phyloP scores from a whole-genome alignment of 2,113 vertebrate genomes.

The Seriola quinqueradiata region DNA sequence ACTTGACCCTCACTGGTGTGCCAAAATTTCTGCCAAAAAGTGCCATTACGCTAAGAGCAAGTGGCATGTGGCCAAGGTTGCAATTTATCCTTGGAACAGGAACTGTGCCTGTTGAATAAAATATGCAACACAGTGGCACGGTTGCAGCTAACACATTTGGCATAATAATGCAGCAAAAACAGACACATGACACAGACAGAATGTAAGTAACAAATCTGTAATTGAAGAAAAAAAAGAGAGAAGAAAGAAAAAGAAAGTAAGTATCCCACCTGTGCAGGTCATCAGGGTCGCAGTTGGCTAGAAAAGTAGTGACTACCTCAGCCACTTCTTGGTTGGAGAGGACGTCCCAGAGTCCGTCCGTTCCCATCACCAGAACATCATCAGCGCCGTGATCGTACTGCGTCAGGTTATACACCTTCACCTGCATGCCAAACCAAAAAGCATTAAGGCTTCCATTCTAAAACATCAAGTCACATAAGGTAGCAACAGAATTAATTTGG shows the following conservation, averaged over 20 bases:
- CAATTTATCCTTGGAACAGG: not conserved
- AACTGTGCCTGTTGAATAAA: not conserved
- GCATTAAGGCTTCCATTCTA: not conserved
- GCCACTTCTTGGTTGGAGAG: constrained; percentile 97
- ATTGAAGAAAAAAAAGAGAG: not conserved
- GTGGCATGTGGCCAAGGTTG: not conserved
- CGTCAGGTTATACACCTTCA: constrained; percentile 92
- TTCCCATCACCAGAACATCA: constrained; percentile 95
- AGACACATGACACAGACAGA: not conserved
- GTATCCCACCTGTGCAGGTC: constrained; percentile 90
- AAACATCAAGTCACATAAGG: not conserved
- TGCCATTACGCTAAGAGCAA: not conserved
- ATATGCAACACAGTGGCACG: not conserved
- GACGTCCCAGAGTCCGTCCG: constrained; percentile 98
- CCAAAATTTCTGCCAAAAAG: not conserved
- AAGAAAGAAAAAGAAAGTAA: not conserved
- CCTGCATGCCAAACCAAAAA: constrained; percentile 78
- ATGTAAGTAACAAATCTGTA: not conserved
- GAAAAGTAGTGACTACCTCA: constrained; percentile 92
- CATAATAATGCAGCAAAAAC: not conserved
- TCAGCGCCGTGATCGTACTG: constrained; percentile 92
- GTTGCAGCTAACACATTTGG: not conserved
- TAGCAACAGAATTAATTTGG: too few relatives aligned
- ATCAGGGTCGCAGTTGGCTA: constrained; percentile 96
- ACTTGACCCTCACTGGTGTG: not conserved